Percentiles rank a stretch among this genome's conserved stretches.
Conservation (phyloP, 92 coral and sea anemone genomes). For the Siderastrea siderea region DNA sequence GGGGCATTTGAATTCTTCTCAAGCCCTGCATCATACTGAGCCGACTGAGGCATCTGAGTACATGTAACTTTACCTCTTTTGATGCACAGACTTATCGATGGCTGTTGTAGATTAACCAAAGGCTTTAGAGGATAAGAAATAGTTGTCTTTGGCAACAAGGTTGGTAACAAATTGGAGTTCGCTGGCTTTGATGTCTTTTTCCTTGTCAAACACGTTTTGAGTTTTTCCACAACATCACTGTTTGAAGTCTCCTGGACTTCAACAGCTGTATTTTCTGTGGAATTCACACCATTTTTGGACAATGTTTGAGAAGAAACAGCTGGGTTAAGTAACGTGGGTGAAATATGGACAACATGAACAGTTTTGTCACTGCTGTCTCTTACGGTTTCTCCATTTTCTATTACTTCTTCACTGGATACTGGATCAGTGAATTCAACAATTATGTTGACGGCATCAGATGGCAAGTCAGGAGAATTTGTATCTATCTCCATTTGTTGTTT, state of each 20-base stretch:
- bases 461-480: neutral
- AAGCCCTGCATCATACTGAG: neutral
- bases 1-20: neutral
- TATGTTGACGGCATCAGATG: slow-evolving; percentile 8
- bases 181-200: neutral
- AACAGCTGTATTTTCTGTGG: neutral
- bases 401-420: neutral
- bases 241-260: neutral
- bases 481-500: neutral
- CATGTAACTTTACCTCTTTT: neutral
- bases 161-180: neutral
- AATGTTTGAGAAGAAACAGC: neutral
- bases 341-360: neutral
- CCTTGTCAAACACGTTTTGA: neutral
- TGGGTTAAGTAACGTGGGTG: neutral
- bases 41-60: neutral
- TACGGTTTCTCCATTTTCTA: neutral
- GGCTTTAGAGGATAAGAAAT: neutral
- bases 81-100: neutral
- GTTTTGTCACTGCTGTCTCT: neutral
- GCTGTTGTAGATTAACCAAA: neutral
- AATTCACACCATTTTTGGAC: neutral
- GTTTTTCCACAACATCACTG: slow-evolving; percentile 2
- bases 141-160: neutral
- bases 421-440: slow-evolving; percentile 13